Evolutionary conservation across 2,113 vertebrate genomes (phyloP).

Genomic region (Periophthalmus modestus): DNA sequence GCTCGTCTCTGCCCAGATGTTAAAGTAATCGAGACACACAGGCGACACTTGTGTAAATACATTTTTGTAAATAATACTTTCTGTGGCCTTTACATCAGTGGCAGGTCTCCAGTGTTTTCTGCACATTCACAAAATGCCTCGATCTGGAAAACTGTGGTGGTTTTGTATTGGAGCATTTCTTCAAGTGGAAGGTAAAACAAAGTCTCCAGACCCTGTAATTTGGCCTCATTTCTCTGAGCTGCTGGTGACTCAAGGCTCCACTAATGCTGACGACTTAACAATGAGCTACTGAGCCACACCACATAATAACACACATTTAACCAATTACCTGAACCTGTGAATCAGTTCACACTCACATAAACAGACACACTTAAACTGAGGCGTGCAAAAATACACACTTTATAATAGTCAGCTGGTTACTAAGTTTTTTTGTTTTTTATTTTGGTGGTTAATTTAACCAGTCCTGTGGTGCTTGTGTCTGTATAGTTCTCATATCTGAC

Average conservation of each 20-base stretch:
- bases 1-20: too few species aligned
- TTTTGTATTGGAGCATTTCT: conserved; percentile 50
- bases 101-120: conserved; percentile 7
- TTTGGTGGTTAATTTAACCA: too few species aligned
- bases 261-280: conserved; percentile 64
- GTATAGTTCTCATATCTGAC: too few species aligned
- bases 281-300: conserved; percentile 45
- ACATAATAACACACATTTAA: conserved; percentile 60
- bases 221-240: conserved; percentile 50
- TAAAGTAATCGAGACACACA: too few species aligned
- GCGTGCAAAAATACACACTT: background rate
- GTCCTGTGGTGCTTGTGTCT: too few species aligned
- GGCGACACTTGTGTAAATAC: too few species aligned
- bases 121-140: conserved; percentile 30
- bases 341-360: background rate
- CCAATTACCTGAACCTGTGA: conserved; percentile 34
- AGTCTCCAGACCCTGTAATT: conserved; percentile 64
- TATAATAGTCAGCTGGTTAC: too few species aligned
- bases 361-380: background rate
- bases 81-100: background rate
- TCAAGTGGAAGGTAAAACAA: conserved; percentile 63
- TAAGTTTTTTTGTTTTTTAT: too few species aligned
- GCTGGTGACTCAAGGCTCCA: conserved; percentile 52
- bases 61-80: background rate
- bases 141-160: conserved; percentile 52